These are phyloP conservation scores for Dyspetes luteomarginatus DNA, from an alignment of 2,888 invertebrate species.

Conservation along the genomic window DNA sequence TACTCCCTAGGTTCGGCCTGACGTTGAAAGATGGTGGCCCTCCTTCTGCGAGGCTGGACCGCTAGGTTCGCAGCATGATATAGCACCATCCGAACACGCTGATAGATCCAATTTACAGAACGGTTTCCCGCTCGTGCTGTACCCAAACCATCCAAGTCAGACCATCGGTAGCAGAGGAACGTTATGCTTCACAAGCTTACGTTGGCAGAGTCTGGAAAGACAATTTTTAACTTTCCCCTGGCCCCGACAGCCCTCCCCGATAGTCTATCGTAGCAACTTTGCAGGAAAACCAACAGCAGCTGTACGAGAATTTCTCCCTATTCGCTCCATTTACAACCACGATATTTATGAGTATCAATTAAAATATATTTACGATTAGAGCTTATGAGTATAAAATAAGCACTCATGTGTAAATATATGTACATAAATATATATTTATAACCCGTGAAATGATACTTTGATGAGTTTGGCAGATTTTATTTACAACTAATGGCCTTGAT, in stretches of 20 bases:
- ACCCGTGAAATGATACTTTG: not conserved
- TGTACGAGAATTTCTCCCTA: conserved; percentile 39
- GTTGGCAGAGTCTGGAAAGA: conserved; percentile 63
- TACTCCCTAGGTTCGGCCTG: conserved; percentile 73
- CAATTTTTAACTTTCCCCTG: conserved; percentile 67
- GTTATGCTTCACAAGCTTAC: conserved; percentile 41
- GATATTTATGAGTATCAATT: conserved; percentile 55
- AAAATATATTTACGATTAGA: conserved; percentile 31
- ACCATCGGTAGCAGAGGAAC: conserved; percentile 33
- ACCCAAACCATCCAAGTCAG: conserved; percentile 46
- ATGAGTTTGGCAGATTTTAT: conserved; percentile 14
- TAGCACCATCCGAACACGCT: conserved; percentile 82
- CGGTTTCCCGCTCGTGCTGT: conserved; percentile 47
- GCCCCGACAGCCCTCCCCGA: conserved; percentile 17
- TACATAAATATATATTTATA: not conserved
- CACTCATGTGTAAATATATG: not conserved
- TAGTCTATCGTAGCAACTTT: conserved; percentile 73
- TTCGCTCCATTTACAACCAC: conserved; percentile 7
- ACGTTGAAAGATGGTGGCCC: conserved; percentile 82
- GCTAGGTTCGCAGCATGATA: conserved; percentile 80
- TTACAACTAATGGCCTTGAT: not conserved
- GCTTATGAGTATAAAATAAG: conserved; percentile 24
- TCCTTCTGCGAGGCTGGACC: conserved; percentile 78
- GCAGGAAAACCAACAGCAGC: conserved; percentile 41
- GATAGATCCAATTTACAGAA: conserved; percentile 83